These are phyloP conservation scores for Mycalesis mineus DNA, from an alignment of 2,888 invertebrate species.

Conservation along the genomic window DNA sequence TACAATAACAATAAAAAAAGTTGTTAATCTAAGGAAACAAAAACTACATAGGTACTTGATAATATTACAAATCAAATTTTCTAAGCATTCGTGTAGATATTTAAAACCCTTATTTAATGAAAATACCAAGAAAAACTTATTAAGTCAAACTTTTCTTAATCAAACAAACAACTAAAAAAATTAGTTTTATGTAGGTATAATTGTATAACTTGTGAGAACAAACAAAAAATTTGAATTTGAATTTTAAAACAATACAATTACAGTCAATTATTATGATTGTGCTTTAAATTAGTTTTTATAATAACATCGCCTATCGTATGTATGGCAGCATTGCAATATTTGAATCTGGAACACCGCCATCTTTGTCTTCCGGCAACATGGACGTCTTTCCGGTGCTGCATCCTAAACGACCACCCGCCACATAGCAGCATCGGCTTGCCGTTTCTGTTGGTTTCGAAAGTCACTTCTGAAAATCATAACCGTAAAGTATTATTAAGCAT, in stretches of 20 bases:
- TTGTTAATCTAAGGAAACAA: too few species aligned
- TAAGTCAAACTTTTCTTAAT: too few species aligned
- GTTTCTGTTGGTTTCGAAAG: neutral
- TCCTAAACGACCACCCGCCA: slow-evolving; percentile 1
- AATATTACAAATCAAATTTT: too few species aligned
- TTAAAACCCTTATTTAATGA: too few species aligned
- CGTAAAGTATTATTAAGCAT: neutral
- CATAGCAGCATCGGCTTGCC: neutral
- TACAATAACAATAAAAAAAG: too few species aligned
- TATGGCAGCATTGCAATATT: slow-evolving; percentile 38
- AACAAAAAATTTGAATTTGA: too few species aligned
- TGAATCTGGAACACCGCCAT: slow-evolving; percentile 6
- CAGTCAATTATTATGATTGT: slow-evolving; percentile 25
- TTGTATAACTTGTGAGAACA: too few species aligned
- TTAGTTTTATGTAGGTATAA: too few species aligned
- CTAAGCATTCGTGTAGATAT: too few species aligned
- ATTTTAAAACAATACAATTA: neutral
- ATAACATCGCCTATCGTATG: slow-evolving; percentile 34
- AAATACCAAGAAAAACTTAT: too few species aligned
- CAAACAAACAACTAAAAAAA: too few species aligned
- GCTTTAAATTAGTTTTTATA: slow-evolving; percentile 19
- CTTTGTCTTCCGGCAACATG: neutral
- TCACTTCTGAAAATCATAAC: neutral
- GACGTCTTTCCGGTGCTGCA: slow-evolving; percentile 2
- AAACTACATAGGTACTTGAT: too few species aligned